These are phyloP conservation scores for Asobara japonica DNA, from an alignment of 1,140 invertebrate genomes.

Conservation along the genomic window DNA sequence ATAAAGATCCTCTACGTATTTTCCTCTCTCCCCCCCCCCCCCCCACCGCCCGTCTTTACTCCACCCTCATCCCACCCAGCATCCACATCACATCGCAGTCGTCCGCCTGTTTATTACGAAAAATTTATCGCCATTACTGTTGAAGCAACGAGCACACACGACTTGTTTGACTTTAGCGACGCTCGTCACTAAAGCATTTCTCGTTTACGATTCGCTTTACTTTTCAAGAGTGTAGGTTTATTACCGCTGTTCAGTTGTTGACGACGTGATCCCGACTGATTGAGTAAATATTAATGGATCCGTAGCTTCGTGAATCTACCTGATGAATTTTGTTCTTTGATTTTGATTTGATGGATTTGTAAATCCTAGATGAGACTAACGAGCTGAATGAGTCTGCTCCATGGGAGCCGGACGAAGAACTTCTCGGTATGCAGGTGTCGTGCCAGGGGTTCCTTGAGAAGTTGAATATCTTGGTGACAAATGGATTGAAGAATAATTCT, in stretches of 20 bases:
- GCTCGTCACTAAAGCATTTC: neutral
- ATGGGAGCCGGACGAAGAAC: no score
- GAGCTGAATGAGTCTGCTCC: no score
- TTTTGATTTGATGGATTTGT: no score
- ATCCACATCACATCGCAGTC: constrained; percentile 15
- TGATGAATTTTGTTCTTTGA: no score
- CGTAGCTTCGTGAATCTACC: no score
- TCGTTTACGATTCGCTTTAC: constrained; percentile 7
- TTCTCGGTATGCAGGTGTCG: no score
- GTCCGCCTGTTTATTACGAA: constrained; percentile 35
- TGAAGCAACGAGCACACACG: neutral
- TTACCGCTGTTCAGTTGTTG: neutral
- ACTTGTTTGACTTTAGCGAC: constrained; percentile 28
- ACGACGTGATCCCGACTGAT: constrained; percentile 4
- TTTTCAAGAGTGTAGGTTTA: constrained; percentile 14
- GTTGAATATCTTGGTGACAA: no score
- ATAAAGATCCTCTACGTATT: constrained; percentile 18
- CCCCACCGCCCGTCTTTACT: neutral
- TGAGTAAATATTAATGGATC: neutral
- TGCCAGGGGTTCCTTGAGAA: no score
- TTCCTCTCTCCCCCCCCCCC: neutral
- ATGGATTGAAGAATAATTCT: no score
- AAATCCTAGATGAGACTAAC: no score
- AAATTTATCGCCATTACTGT: constrained; percentile 36
- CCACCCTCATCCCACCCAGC: neutral